Base-by-base conservation (phyloP, 2,113 vertebrate species). In the Callithrix jacchus region DNA sequence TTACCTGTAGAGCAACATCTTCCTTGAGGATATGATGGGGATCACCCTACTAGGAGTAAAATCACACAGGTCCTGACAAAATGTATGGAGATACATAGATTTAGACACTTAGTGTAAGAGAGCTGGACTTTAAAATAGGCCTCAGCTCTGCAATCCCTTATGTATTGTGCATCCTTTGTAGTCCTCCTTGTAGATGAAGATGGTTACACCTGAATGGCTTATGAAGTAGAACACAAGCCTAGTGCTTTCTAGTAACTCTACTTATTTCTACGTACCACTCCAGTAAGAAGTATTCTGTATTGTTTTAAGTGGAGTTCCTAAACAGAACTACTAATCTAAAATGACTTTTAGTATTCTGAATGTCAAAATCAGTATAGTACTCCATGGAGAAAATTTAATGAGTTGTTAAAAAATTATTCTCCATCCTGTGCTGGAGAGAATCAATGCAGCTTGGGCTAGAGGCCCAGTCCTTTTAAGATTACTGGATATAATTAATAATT, bases 381-480 rank as follows among this genome's bases (percentile, higher is more conserved):
- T 95, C 3, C 95, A 81, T 8, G 92, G 91, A 97, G 87, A 83
- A 97, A 95, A 94, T 73, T 82, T 98, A 98, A 98, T 98, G 97
- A 96, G 71, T 95, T 40, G 20, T 97, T 98, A 77, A 49, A 97
- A 94, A 97, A 90, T 96, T 97, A 30, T 14, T 96, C 80, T 94
- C 54, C 68, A 87, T 97, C 47, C 95, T 90, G 80, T 58, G 82
- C 47, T 95, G 58, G 79, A 85, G 77, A 90, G 92, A 96, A 97
- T 91, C 97, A 97, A 3, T 98, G 91, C 21, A 91, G 86, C 23
- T 97, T 98, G 93, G 89, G 93, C 96, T 84, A 74, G 66, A 97
- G 84, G 94, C 83, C 94, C 81, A 37, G 81, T 93, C 96, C 73
- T 61, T 66, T 74, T 35, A 77, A 92, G 68, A 91, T 98, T 56